These are phyloP conservation scores for Drosophila imparisetae DNA, from an alignment of 2,888 invertebrate species.

Conservation along the genomic window DNA sequence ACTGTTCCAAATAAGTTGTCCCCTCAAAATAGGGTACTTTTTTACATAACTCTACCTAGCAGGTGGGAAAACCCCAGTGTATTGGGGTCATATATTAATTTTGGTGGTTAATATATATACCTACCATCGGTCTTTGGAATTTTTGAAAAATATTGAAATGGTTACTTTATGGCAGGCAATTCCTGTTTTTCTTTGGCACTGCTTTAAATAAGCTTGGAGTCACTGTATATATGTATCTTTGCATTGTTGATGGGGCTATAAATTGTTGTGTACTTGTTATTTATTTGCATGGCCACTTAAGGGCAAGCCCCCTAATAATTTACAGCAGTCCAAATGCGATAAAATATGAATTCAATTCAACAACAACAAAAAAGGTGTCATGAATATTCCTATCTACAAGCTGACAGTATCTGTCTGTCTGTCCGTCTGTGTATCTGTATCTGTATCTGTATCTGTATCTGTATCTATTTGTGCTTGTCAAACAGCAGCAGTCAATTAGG, in stretches of 20 bases:
- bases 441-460: conserved; percentile 20
- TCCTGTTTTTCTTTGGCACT: too few species aligned
- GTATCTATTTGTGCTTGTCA: conserved; percentile 76
- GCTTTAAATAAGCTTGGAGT: too few species aligned
- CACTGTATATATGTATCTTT: not conserved
- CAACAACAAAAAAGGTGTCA: conserved; percentile 41
- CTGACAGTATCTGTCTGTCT: conserved; percentile 9
- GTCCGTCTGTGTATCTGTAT: not conserved
- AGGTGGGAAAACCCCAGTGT: too few species aligned
- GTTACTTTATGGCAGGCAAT: too few species aligned
- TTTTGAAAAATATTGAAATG: too few species aligned
- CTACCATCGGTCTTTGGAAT: too few species aligned
- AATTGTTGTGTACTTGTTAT: conserved; percentile 64
- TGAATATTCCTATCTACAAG: conserved; percentile 11
- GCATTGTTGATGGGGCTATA: conserved; percentile 27
- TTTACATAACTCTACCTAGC: too few species aligned
- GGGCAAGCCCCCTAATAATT: conserved; percentile 47
- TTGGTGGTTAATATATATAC: too few species aligned
- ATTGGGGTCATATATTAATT: too few species aligned
- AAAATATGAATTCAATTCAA: conserved; percentile 57
- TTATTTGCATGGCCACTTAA: conserved; percentile 74
- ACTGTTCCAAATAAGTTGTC: too few species aligned
- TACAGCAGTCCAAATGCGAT: conserved; percentile 31
- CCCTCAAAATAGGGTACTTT: too few species aligned
- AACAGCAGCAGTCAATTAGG: conserved; percentile 79